A percentile compares a stretch with the other conserved stretches of the same genome.
Evolutionary conservation across 2,888 invertebrate genomes (phyloP).

Genomic region (Cremastinae sp.): DNA sequence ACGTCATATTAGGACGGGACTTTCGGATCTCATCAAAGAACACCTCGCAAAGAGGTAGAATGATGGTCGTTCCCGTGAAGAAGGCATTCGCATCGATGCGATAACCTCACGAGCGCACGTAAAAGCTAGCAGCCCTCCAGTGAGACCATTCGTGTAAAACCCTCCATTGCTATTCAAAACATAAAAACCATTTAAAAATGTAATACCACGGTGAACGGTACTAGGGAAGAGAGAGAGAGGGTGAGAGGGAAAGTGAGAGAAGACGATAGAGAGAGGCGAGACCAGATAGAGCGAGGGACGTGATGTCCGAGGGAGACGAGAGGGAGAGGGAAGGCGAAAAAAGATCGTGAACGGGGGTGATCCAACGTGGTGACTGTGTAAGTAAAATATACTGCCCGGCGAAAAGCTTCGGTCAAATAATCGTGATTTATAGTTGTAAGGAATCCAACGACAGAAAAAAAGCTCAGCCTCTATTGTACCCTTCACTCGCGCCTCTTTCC

Average conservation of each 20-base stretch:
- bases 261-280: not conserved
- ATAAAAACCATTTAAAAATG: constrained; percentile 80
- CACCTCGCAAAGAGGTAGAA: constrained; percentile 38
- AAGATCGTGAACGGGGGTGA: constrained; percentile 70
- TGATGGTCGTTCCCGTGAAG: constrained; percentile 48
- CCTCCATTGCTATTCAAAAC: constrained; percentile 80
- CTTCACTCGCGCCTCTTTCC: constrained; percentile 3
- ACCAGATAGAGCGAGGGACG: not conserved
- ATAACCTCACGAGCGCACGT: constrained; percentile 38
- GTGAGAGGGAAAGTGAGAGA: not conserved
- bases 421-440: constrained; percentile 79
- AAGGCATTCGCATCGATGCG: constrained; percentile 37
- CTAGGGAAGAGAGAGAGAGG: constrained; percentile 27
- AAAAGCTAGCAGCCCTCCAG: constrained; percentile 35
- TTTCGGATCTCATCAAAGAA: constrained; percentile 19
- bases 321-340: constrained; percentile 64
- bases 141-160: constrained; percentile 53
- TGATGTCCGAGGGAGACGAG: constrained; percentile 38
- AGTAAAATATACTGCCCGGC: constrained; percentile 79
- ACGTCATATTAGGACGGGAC: constrained; percentile 21
- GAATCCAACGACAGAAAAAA: constrained; percentile 67
- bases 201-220: constrained; percentile 73
- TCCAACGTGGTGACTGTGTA: constrained; percentile 79
- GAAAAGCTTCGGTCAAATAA: constrained; percentile 80
- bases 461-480: constrained; percentile 18